Evolutionary conservation across 2,797 vertebrate genomes (phyloP).

Genomic region (Macropus fuliginosus): DNA sequence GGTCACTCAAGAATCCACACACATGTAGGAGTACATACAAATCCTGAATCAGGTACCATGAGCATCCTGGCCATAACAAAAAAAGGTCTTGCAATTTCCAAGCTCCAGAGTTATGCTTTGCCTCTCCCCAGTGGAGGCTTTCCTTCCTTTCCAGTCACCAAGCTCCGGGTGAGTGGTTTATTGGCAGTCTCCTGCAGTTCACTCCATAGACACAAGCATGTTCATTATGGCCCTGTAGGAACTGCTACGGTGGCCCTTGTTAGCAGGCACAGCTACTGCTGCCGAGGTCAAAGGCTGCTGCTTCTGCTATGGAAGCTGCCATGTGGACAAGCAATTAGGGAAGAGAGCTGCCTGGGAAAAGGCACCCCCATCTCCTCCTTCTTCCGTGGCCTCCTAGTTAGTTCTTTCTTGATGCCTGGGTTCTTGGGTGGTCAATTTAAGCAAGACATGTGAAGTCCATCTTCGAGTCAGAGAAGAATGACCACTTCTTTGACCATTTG

Average conservation of each 20-base stretch:
- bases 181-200: background rate
- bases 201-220: background rate
- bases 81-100: background rate
- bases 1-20: background rate
- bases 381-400: constrained; percentile 32
- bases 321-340: constrained; percentile 56
- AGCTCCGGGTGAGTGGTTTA: background rate
- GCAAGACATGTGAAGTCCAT: background rate
- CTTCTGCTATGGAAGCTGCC: background rate
- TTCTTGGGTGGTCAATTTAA: constrained; percentile 65
- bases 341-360: constrained; percentile 62
- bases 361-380: constrained; percentile 43
- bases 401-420: constrained; percentile 27
- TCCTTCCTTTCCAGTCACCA: background rate
- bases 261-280: background rate
- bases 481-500: constrained; percentile 42
- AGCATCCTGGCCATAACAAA: background rate
- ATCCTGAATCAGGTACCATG: background rate
- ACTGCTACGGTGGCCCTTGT: background rate
- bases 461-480: constrained; percentile 24
- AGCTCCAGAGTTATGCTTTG: background rate
- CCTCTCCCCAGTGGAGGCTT: background rate
- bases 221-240: background rate
- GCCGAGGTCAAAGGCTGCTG: constrained; percentile 56
- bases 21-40: background rate